Percentiles rank a stretch among this genome's conserved stretches.
Conservation (phyloP, 2,113 vertebrate species). For the Pelmatolapia mariae region DNA sequence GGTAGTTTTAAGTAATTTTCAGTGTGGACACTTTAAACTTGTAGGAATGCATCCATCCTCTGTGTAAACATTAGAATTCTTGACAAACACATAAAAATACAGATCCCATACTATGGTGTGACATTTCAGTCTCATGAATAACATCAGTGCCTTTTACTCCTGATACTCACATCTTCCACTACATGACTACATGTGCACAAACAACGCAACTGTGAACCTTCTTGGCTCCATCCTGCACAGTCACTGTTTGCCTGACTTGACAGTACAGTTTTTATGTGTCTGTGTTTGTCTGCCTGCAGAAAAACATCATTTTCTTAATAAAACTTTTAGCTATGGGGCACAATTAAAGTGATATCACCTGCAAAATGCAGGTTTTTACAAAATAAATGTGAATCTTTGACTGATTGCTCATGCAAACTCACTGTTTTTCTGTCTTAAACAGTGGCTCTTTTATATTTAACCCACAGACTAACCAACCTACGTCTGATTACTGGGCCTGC, state of each 20-base stretch:
- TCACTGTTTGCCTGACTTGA: not conserved
- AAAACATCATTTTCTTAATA: not conserved
- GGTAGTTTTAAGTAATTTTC: not conserved
- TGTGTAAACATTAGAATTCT: not conserved
- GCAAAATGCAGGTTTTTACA: fast-evolving
- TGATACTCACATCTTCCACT: not conserved
- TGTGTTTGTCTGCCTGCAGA: not conserved
- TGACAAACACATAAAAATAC: not conserved
- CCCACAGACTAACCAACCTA: not conserved
- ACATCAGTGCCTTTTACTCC: not conserved
- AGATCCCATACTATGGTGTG: fast-evolving
- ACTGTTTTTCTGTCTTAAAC: not conserved
- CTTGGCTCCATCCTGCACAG: not conserved
- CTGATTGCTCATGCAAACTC: not conserved
- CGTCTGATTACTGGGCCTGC: fast-evolving
- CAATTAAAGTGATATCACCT: not conserved
- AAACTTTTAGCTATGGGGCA: fast-evolving
- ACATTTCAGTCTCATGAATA: not conserved
- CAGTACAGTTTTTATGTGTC: not conserved
- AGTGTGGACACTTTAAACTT: not conserved
- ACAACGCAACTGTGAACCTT: not conserved
- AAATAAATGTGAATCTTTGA: not conserved
- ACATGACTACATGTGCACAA: not conserved
- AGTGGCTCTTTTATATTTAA: not conserved
- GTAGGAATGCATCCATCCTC: not conserved